Evolutionary conservation across 2,888 invertebrate species (phyloP).

Genomic region (Arenicola marina): DNA sequence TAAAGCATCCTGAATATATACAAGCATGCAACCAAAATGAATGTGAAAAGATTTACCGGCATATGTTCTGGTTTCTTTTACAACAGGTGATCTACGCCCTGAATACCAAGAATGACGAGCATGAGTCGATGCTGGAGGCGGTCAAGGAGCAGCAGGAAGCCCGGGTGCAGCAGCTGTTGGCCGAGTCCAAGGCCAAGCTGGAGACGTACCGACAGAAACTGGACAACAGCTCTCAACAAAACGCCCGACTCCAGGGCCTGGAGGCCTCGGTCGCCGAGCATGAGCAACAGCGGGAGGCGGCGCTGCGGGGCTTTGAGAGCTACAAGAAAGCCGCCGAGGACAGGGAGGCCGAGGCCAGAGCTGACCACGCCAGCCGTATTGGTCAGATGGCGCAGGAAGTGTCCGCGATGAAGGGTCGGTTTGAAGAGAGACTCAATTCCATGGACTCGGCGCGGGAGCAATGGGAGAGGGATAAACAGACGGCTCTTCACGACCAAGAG

Average conservation of each 20-base stretch:
- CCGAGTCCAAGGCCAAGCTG: constrained; percentile 54
- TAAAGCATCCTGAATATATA: no score
- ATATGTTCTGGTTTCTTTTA: no score
- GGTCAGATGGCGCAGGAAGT: constrained; percentile 52
- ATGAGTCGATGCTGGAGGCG: constrained; percentile 51
- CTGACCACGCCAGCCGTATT: constrained; percentile 48
- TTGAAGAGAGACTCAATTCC: constrained; percentile 49
- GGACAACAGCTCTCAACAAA: no score
- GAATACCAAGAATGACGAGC: constrained; percentile 61
- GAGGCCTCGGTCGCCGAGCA: constrained; percentile 45
- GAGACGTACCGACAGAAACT: constrained; percentile 43
- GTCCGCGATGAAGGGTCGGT: constrained; percentile 47
- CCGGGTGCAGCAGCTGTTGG: constrained; percentile 52
- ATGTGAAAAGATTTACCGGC: no score
- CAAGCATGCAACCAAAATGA: no score
- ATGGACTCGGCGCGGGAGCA: constrained; percentile 45
- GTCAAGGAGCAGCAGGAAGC: constrained; percentile 58
- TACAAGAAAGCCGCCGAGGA: constrained; percentile 44
- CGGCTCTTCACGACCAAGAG: constrained; percentile 42
- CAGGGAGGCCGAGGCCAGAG: constrained; percentile 43
- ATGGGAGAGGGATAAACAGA: constrained; percentile 45
- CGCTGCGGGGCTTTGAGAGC: constrained; percentile 43
- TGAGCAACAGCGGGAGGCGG: constrained; percentile 40
- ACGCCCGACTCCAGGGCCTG: constrained; percentile 37
- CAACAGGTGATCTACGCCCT: constrained; percentile 61